phyloP scores from a whole-genome alignment of 1,140 invertebrate genomes.

The Arion vulgaris region DNA sequence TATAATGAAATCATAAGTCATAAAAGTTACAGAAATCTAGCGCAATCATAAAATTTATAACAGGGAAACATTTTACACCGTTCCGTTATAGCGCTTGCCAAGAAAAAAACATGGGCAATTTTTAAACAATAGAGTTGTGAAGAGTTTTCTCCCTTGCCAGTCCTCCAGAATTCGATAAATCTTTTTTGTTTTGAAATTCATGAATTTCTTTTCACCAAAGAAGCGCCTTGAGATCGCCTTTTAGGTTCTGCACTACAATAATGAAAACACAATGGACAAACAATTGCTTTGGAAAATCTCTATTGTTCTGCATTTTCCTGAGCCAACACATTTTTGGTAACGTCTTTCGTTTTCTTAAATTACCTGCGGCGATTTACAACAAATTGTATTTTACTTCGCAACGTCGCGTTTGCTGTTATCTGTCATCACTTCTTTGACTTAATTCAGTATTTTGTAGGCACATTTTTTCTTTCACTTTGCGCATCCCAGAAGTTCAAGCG shows the following conservation, averaged over 20 bases:
- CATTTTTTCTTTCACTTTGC: background rate
- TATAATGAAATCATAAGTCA: background rate
- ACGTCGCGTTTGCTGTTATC: background rate
- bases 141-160: background rate
- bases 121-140: background rate
- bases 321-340: background rate
- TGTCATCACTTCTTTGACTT: background rate
- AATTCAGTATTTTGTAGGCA: constrained; percentile 4
- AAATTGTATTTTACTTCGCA: background rate
- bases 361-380: background rate
- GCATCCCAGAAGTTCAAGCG: background rate
- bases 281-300: background rate
- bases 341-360: background rate
- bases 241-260: background rate
- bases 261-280: background rate
- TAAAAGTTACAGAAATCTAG: background rate
- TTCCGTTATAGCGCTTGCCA: background rate
- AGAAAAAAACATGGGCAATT: background rate
- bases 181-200: background rate
- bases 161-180: background rate
- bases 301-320: background rate
- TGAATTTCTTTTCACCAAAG: background rate
- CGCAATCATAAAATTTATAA: background rate
- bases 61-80: background rate
- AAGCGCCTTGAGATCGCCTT: background rate